Percentiles rank a stretch among this genome's conserved stretches.
Conservation (phyloP, 2,113 vertebrate genomes). For the Manacus vitellinus region DNA sequence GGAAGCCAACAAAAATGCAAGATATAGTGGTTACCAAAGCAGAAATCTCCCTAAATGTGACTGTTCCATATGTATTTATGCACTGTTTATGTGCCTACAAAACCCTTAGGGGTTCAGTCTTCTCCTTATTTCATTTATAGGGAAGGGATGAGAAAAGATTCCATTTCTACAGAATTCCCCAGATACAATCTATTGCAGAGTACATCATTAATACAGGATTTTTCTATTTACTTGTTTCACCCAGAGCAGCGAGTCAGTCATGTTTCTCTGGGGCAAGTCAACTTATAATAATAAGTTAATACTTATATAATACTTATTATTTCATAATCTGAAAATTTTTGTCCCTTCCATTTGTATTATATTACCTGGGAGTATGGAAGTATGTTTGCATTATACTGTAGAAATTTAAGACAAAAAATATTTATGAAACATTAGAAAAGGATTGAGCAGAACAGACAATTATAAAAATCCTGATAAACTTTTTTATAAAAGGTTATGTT, state of each 20-base stretch:
- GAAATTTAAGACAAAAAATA: background rate
- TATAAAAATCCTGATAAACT: background rate
- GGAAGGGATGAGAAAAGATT: constrained; percentile 3
- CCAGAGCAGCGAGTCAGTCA: constrained; percentile 41
- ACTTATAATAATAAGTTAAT: background rate
- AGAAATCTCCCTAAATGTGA: background rate
- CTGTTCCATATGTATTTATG: background rate
- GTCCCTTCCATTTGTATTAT: constrained; percentile 16
- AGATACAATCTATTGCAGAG: background rate
- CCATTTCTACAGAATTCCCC: background rate
- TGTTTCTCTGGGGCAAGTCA: constrained; percentile 32
- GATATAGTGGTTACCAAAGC: constrained; percentile 10
- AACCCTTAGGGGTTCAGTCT: background rate
- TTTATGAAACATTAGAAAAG: background rate
- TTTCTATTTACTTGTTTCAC: constrained; percentile 51
- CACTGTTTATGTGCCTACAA: background rate
- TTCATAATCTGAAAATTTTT: constrained; percentile 47
- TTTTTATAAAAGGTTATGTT: background rate
- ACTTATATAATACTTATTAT: constrained; percentile 22
- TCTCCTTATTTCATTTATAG: background rate
- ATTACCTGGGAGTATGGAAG: constrained; percentile 1
- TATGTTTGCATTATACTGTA: background rate
- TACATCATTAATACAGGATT: constrained; percentile 49
- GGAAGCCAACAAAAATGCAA: constrained; percentile 48
- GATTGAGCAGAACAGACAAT: background rate